These are phyloP conservation scores for Cepaea hortensis DNA, from an alignment of 2,888 invertebrate genomes.

Conservation along the genomic window DNA sequence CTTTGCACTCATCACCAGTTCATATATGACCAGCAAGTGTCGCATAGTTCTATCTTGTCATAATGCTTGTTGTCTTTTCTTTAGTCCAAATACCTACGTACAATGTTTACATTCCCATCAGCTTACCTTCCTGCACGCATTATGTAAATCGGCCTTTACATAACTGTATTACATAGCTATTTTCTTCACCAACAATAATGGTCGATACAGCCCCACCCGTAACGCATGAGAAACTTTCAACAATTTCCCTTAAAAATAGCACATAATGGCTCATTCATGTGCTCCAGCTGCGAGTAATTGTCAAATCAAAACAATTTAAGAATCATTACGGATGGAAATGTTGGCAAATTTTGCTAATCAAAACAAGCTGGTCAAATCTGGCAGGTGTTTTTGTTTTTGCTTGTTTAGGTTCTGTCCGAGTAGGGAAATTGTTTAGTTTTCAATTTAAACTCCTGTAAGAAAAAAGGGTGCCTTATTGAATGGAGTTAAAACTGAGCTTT, in stretches of 20 bases:
- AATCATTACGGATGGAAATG: slow-evolving; percentile 7
- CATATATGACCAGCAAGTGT: no score
- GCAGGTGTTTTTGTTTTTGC: neutral
- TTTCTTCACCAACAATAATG: neutral
- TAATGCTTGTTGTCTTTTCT: no score
- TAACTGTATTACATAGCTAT: neutral
- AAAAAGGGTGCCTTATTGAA: no score
- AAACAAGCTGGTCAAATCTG: neutral
- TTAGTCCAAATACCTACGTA: no score
- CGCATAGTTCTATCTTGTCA: no score
- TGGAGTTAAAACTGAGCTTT: no score
- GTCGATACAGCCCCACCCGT: neutral
- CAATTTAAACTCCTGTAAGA: no score
- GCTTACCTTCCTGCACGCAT: no score
- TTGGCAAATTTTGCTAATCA: neutral
- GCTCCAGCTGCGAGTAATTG: neutral
- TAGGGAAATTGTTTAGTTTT: no score
- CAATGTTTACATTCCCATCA: no score
- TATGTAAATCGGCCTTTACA: no score
- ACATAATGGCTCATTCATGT: neutral
- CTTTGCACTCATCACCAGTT: no score
- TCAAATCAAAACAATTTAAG: slow-evolving; percentile 14
- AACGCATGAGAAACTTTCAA: neutral
- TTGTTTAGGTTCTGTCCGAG: neutral
- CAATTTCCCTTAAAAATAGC: neutral